phyloP scores from a whole-genome alignment of 2,888 invertebrate genomes.

The Drosophila demipolita region DNA sequence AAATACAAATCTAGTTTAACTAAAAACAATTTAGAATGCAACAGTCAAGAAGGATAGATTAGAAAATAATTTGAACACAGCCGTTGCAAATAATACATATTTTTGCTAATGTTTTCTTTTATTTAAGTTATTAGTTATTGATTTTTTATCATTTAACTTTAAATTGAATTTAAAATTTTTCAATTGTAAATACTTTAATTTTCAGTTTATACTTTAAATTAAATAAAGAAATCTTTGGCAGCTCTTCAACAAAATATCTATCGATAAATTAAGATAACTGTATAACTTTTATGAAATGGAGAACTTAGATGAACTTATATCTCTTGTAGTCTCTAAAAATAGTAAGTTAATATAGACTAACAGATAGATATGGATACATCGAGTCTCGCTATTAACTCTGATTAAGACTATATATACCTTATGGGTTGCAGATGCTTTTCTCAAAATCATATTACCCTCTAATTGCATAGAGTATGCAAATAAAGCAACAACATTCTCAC shows the following conservation, averaged over 20 bases:
- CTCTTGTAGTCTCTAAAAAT: neutral
- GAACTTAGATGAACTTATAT: neutral
- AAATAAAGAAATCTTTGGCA: neutral
- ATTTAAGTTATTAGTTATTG: no score
- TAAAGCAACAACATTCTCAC: constrained; percentile 69
- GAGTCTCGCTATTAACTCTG: neutral
- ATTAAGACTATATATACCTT: neutral
- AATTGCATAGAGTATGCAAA: constrained; percentile 4
- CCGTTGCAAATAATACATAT: no score
- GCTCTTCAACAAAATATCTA: neutral
- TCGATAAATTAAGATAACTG: neutral
- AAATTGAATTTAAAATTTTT: no score
- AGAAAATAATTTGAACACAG: no score
- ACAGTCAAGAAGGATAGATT: no score
- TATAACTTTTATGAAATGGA: neutral
- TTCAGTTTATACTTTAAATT: neutral
- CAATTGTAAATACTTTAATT: no score
- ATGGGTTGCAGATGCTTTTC: no score
- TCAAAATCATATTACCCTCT: neutral
- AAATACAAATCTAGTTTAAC: no score
- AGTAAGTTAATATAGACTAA: neutral
- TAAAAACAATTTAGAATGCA: no score
- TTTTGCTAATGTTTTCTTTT: no score
- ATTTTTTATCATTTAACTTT: no score
- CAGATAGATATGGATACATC: neutral